Conservation (phyloP, 2,888 invertebrate genomes). For the Physocephala rufipes region DNA sequence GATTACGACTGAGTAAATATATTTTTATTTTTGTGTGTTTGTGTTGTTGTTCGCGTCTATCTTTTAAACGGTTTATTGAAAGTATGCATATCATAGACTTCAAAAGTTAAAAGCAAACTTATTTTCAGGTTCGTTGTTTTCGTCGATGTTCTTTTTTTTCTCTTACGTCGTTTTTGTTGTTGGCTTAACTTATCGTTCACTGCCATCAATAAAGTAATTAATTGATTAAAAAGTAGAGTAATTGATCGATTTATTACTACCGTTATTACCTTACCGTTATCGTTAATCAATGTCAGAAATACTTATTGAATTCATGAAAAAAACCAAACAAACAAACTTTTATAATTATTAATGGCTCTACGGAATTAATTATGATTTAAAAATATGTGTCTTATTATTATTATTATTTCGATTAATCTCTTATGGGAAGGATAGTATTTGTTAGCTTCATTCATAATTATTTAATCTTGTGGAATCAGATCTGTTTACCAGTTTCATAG, state of each 20-base stretch:
- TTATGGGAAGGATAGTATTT: too few relatives aligned
- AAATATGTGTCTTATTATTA: too few relatives aligned
- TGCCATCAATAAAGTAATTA: slow-evolving; percentile 25
- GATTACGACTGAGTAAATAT: slow-evolving; percentile 5
- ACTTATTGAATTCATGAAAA: not conserved
- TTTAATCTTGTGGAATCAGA: too few relatives aligned
- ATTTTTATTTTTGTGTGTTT: too few relatives aligned
- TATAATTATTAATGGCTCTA: too few relatives aligned
- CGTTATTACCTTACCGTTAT: not conserved
- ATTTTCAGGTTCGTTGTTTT: not conserved
- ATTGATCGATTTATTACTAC: slow-evolving; percentile 27
- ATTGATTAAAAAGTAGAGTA: slow-evolving; percentile 19
- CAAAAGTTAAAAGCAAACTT: not conserved
- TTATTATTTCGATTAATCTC: too few relatives aligned
- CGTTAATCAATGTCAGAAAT: not conserved
- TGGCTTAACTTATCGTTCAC: slow-evolving; percentile 6
- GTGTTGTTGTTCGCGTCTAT: too few relatives aligned
- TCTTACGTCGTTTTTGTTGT: not conserved
- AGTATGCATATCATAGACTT: not conserved
- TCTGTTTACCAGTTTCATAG: too few relatives aligned
- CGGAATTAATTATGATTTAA: too few relatives aligned
- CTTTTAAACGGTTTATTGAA: not conserved
- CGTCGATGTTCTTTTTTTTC: not conserved
- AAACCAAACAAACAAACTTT: not conserved
- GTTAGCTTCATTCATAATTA: too few relatives aligned